A percentile compares a stretch with the other conserved stretches of the same genome.
Evolutionary conservation across 2,797 vertebrate genomes (phyloP).

Genomic region (Sternotherus odoratus): DNA sequence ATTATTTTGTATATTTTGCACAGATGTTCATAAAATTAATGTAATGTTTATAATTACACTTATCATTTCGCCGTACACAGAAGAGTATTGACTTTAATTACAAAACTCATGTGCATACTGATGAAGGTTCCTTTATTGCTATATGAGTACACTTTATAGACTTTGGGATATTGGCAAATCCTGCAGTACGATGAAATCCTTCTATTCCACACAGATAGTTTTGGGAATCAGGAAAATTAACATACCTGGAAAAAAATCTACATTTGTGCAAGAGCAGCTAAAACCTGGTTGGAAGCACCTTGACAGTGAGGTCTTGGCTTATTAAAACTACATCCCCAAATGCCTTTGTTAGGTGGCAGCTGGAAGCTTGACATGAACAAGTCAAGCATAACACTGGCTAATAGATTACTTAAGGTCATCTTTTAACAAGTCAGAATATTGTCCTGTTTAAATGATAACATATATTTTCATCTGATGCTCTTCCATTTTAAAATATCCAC

Average conservation of each 20-base stretch:
- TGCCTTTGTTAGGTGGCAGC: background rate
- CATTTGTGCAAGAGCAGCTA: background rate
- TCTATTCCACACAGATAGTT: background rate
- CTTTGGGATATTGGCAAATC: slow-evolving; percentile 5
- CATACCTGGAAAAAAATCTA: background rate
- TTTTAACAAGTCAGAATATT: background rate
- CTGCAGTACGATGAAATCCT: background rate
- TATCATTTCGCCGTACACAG: slow-evolving; percentile 62
- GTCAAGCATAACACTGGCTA: background rate
- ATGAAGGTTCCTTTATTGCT: slow-evolving; percentile 32
- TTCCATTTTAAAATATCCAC: background rate
- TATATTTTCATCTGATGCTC: background rate
- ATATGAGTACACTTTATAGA: background rate
- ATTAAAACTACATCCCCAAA: background rate
- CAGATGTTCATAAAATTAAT: slow-evolving; percentile 70
- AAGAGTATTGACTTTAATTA: slow-evolving; percentile 62
- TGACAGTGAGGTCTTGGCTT: background rate
- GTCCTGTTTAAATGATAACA: background rate
- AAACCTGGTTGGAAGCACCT: background rate
- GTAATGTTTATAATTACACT: slow-evolving; percentile 49
- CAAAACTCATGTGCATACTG: slow-evolving; percentile 54
- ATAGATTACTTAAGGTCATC: background rate
- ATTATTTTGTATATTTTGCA: slow-evolving; percentile 38
- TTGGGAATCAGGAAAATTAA: background rate
- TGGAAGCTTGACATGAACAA: background rate